Conservation (phyloP, 2,888 invertebrate species). For the Monoplex corrugatus region DNA sequence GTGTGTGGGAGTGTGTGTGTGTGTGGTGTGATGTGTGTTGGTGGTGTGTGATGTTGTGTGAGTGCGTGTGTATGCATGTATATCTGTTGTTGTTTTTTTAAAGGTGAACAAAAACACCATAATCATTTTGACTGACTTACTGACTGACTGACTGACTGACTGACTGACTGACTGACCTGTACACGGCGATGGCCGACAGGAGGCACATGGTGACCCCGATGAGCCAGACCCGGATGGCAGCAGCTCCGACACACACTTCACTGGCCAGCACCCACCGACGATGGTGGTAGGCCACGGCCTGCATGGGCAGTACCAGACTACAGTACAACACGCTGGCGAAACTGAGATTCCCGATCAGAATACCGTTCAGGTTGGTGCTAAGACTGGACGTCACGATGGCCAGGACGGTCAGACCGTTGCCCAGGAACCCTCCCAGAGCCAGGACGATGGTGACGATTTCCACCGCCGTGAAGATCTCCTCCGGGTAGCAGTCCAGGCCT, state of each 20-base stretch:
- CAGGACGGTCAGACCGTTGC: slow-evolving; percentile 71
- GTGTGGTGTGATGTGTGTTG: no score
- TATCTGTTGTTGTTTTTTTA: no score
- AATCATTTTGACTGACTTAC: no score
- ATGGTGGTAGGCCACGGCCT: slow-evolving; percentile 70
- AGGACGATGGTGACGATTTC: slow-evolving; percentile 65
- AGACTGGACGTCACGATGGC: slow-evolving; percentile 72
- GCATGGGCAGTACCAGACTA: slow-evolving; percentile 68
- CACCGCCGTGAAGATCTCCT: slow-evolving; percentile 59
- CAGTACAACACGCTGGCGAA: slow-evolving; percentile 72
- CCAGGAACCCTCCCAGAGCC: slow-evolving; percentile 67
- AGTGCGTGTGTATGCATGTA: no score
- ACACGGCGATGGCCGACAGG: slow-evolving; percentile 71
- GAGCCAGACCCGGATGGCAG: slow-evolving; percentile 68
- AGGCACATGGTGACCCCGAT: slow-evolving; percentile 72
- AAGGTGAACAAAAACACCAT: no score
- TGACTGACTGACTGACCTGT: slow-evolving; percentile 64
- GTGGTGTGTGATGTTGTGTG: no score
- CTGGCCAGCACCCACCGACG: slow-evolving; percentile 57
- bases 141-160: no score
- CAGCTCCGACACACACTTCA: slow-evolving; percentile 62
- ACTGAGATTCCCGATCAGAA: slow-evolving; percentile 73
- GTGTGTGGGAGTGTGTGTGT: no score
- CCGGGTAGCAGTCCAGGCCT: slow-evolving; percentile 54
- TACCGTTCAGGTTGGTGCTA: slow-evolving; percentile 72